These are phyloP conservation scores for Drosophila neocordata DNA, from an alignment of 1,140 invertebrate species.

Conservation along the genomic window DNA sequence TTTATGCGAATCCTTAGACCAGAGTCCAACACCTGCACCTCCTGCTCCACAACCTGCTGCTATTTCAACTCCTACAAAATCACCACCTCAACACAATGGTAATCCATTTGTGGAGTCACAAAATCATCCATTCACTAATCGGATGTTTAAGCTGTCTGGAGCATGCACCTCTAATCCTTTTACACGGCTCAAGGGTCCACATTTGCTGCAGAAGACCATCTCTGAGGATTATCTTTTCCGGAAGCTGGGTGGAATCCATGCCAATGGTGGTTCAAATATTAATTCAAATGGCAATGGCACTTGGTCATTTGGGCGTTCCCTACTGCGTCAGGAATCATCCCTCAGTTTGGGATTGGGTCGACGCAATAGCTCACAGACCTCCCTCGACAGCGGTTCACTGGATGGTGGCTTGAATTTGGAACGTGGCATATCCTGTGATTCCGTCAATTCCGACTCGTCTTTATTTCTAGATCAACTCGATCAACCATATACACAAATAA, in stretches of 20 bases:
- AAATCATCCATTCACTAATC: constrained; percentile 37
- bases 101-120: constrained; percentile 57
- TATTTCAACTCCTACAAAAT: background rate
- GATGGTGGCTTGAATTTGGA: constrained; percentile 80
- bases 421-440: constrained; percentile 91
- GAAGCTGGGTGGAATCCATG: constrained; percentile 45
- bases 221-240: constrained; percentile 81
- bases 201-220: constrained; percentile 80
- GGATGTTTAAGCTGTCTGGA: constrained; percentile 55
- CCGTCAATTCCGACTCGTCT: constrained; percentile 92
- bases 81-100: constrained; percentile 39
- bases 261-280: constrained; percentile 11
- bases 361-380: constrained; percentile 74
- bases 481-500: constrained; percentile 86
- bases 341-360: constrained; percentile 66
- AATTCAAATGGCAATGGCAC: constrained; percentile 64
- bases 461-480: constrained; percentile 89
- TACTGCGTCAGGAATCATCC: constrained; percentile 72
- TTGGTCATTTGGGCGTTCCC: constrained; percentile 73
- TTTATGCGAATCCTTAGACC: constrained; percentile 69
- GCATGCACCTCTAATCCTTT: constrained; percentile 67
- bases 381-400: constrained; percentile 60
- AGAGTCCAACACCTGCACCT: constrained; percentile 7
- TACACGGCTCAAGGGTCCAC: constrained; percentile 71
- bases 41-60: background rate